Conservation (phyloP, 1,140 invertebrate genomes). For the Drosophila kohkoa region DNA sequence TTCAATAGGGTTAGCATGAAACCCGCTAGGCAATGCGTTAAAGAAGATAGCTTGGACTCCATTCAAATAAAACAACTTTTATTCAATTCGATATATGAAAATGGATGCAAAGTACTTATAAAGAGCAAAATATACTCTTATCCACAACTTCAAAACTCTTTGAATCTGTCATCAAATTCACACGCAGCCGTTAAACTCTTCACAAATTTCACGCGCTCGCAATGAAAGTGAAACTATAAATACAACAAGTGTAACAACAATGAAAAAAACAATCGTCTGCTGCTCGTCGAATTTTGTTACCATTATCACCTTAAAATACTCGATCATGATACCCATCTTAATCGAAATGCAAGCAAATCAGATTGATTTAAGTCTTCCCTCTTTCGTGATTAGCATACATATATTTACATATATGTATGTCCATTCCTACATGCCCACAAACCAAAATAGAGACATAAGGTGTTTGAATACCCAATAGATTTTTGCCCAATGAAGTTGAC, state of each 20-base stretch:
- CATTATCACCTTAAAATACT: slow-evolving; percentile 52
- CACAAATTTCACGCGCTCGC: slow-evolving; percentile 61
- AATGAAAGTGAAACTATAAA: slow-evolving; percentile 71
- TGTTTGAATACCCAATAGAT: slow-evolving; percentile 34
- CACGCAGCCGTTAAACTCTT: slow-evolving; percentile 71
- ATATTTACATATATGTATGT: background rate
- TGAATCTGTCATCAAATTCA: slow-evolving; percentile 50
- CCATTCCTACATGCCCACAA: background rate
- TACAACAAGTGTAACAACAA: slow-evolving; percentile 5
- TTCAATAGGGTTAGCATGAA: slow-evolving; percentile 6
- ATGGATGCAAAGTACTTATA: background rate
- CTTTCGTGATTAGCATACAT: slow-evolving; percentile 57
- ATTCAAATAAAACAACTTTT: slow-evolving; percentile 24
- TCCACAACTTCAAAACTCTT: slow-evolving; percentile 4
- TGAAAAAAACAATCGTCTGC: background rate
- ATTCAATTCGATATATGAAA: slow-evolving; percentile 6
- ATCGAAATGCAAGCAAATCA: slow-evolving; percentile 46
- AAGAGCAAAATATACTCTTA: background rate
- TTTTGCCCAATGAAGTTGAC: slow-evolving; percentile 49
- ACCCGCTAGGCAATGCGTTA: background rate
- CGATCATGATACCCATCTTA: slow-evolving; percentile 41
- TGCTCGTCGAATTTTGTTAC: slow-evolving; percentile 13
- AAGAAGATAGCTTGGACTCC: background rate
- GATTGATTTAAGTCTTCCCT: slow-evolving; percentile 7
- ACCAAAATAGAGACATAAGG: background rate